Evolutionary conservation across 2,113 vertebrate genomes (phyloP).

Genomic region (Miniopterus natalensis): DNA sequence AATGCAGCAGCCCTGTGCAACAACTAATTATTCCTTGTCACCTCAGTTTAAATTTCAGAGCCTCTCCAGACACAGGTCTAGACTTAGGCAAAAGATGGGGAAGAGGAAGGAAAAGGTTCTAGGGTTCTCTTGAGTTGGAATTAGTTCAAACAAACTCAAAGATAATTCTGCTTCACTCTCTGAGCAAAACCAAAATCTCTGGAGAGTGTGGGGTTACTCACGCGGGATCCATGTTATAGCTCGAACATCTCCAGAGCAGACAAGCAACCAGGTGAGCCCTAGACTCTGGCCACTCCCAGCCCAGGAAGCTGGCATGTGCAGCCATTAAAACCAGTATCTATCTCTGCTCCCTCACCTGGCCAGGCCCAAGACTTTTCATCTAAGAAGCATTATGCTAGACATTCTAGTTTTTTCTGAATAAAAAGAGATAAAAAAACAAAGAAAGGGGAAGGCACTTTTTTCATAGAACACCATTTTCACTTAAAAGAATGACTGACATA

Average conservation of each 20-base stretch:
- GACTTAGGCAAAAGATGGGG: background rate
- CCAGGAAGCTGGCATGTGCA: background rate
- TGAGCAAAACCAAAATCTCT: conserved; percentile 24
- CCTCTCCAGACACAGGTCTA: background rate
- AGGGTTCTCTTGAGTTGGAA: background rate
- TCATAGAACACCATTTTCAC: conserved; percentile 41
- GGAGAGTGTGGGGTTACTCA: background rate
- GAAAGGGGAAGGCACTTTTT: background rate
- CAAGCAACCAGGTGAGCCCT: background rate
- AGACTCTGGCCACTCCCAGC: background rate
- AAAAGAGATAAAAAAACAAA: conserved; percentile 60
- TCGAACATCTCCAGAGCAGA: background rate
- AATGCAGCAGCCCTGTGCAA: background rate
- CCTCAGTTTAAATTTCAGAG: conserved; percentile 63
- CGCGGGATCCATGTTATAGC: background rate
- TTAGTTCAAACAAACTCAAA: conserved; percentile 38
- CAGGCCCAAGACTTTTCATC: background rate
- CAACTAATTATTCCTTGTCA: conserved; percentile 41
- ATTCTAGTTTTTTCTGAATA: conserved; percentile 38
- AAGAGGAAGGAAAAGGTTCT: background rate
- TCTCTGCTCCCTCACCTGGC: background rate
- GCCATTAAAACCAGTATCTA: background rate
- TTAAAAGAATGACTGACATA: conserved; percentile 48
- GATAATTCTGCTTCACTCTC: background rate
- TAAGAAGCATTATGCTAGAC: conserved; percentile 41